Base-by-base conservation (phyloP, 2,888 invertebrate species). In the Plusia festucae region DNA sequence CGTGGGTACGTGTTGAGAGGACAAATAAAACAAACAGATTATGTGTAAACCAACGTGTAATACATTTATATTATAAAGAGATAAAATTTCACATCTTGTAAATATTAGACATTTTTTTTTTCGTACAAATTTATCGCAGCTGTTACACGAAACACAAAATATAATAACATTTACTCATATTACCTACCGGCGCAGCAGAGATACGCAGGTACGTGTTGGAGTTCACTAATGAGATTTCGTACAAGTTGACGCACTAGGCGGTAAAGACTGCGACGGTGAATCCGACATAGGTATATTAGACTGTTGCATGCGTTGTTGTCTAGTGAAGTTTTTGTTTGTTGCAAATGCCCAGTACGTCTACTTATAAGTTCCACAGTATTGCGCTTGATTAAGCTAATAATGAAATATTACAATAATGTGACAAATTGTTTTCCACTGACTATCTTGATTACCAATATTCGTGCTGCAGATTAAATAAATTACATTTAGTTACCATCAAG, bases 41-140 rank as follows among this genome's bases (percentile, higher is more conserved):
- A 83, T 87, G 83, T 91, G 89, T 90, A 93, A 92, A 91, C 89
- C 82, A 93, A 91, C 91, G 90, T 91, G 90, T 93, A 93, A 92
- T 93, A 94, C 93, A 94, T 93, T 93, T 91, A 93, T 93, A 90
- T 90, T 91, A 93, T 92, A 93, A 93, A 93, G 93, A 93, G 93
- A 93, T 93, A 93, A 93, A 93, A 92, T 93, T 86, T 90, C 92
- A 93, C 92, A 91, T 92, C 87, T 93, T 93, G 93, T 94, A 93
- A 92, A 92, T 92, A 92, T 90, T 90, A 93, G 91, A 93, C 89
- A 91, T 88, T 56, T 77, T 79, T 77, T 79, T 73, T 89, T 89
- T 77, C 84, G 86, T 91, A 91, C 88, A 90, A 88, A 90, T 83
- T 85, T 86, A 88, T 87, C 86, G 86, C 81, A 84, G 88, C 81